phyloP scores from a whole-genome alignment of 1,140 invertebrate species.

The Panulirus ornatus region DNA sequence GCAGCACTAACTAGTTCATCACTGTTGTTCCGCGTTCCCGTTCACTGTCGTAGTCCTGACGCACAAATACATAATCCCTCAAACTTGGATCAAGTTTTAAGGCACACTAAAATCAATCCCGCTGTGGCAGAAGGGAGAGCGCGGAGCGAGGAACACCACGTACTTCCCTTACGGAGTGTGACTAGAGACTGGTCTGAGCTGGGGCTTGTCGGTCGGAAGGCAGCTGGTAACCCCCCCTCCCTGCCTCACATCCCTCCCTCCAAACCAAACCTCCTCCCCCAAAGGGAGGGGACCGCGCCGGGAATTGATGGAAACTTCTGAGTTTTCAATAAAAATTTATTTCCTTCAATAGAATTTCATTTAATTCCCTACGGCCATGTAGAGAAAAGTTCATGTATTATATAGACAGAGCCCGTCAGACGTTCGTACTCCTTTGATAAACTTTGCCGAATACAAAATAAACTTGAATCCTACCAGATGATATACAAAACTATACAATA shows the following conservation, averaged over 20 bases:
- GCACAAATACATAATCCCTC: constrained; percentile 18
- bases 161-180: constrained; percentile 7
- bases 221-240: constrained; percentile 37
- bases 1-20: not conserved
- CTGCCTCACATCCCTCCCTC: not conserved
- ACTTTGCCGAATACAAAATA: too few species aligned
- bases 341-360: too few species aligned
- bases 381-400: too few species aligned
- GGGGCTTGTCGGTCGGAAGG: constrained; percentile 4
- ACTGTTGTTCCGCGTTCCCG: not conserved
- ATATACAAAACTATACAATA: too few species aligned
- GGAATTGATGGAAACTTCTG: too few species aligned
- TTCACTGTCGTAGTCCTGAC: constrained; percentile 6
- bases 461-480: too few species aligned
- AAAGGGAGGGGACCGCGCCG: not conserved
- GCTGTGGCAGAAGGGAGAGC: not conserved
- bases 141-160: not conserved
- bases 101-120: not conserved
- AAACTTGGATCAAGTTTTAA: not conserved
- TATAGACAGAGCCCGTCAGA: too few species aligned
- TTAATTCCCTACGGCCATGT: too few species aligned
- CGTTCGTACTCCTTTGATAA: too few species aligned
- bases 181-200: constrained; percentile 52
- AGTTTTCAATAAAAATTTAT: too few species aligned
- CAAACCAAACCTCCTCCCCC: not conserved